Evolutionary conservation across 2,113 vertebrate genomes (phyloP), one percentile per base, ranked within the genome.

Genomic region (Corythornis cristatus): DNA sequence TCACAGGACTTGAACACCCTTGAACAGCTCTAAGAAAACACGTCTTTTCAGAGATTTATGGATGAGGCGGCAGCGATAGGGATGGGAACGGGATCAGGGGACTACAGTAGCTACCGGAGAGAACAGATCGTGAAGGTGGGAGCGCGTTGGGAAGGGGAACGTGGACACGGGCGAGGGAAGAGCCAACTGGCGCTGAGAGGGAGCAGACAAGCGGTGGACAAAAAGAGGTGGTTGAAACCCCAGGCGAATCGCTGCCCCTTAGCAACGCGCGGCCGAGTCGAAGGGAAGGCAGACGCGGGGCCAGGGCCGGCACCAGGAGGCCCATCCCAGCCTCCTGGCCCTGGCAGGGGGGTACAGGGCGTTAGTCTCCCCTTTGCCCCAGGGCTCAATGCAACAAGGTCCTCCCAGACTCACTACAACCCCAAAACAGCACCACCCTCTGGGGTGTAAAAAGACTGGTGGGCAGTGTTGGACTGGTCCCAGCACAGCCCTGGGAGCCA

Each of bases 211-310:
- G 11, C 26, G 2, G 5, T 2, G 35, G 51, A 9, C 37, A 9
- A 9, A 8, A 1, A 0, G 8, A 19, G 7, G 23, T 0, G 25
- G 35, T 3, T 12, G 15, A 33, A 11, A 1, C 4, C 18, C 8
- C 14, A 5, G 22, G 0, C 4, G 9, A 11, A 15, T 1, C 43
- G 5, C 31, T 6, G 11, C 31, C 50, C 20, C 15, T 5, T 45
- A 11, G 40, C 26, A 54, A 17, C 26, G 14, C 5, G 1, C 12
- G n/a, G 16, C 26, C 8, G n/a, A 26, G 46, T 54, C n/a, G 12
- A 13, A 9, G 29, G 28, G 11, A 15, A 14, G 0, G 15, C 9
- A 17, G 43, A 18, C 2, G 53, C 28, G 5, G 13, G 31, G 45
- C 54, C 16, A 54, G 46, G 9, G 23, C 40, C 2, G n/a, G 28